Conservation (phyloP, 2,888 invertebrate species). For the Blastobasis lacticolella region DNA sequence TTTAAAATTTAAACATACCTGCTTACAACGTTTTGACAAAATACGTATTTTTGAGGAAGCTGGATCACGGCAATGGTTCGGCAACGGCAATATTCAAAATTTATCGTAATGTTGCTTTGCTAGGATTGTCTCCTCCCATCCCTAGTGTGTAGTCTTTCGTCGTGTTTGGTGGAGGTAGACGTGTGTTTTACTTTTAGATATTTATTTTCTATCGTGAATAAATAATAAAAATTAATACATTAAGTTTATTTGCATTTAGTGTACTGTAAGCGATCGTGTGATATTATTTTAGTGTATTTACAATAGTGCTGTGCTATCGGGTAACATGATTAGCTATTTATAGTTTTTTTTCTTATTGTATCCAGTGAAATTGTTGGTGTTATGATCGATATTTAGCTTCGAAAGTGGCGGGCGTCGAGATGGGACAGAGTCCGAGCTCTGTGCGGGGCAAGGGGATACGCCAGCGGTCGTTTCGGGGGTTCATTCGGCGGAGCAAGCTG, state of each 20-base stretch:
- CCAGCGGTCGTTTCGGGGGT: slow-evolving; percentile 55
- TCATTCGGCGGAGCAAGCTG: slow-evolving; percentile 55
- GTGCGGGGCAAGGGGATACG: slow-evolving; percentile 53
- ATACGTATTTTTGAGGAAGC: no score
- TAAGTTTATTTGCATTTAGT: neutral
- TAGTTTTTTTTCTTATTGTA: slow-evolving; percentile 37
- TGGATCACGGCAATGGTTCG: no score
- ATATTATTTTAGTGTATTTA: slow-evolving; percentile 9
- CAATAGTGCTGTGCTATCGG: slow-evolving; percentile 25
- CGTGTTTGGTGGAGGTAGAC: slow-evolving; percentile 16
- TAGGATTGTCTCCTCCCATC: no score
- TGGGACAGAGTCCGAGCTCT: slow-evolving; percentile 69
- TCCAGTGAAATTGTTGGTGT: slow-evolving; percentile 39
- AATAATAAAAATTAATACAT: no score
- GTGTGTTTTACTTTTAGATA: slow-evolving; percentile 5
- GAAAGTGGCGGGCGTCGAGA: slow-evolving; percentile 48
- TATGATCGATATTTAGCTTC: slow-evolving; percentile 38
- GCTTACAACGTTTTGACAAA: no score
- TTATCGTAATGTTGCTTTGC: no score
- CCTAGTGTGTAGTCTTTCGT: slow-evolving; percentile 1
- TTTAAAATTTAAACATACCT: no score
- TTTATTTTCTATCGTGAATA: neutral
- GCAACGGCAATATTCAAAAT: no score
- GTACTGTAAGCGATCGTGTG: neutral
- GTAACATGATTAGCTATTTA: slow-evolving; percentile 42